Evolutionary conservation across 2,888 invertebrate genomes (phyloP), one percentile per base, ranked within the genome.

Genomic region (Heteromyza rotundicornis): DNA sequence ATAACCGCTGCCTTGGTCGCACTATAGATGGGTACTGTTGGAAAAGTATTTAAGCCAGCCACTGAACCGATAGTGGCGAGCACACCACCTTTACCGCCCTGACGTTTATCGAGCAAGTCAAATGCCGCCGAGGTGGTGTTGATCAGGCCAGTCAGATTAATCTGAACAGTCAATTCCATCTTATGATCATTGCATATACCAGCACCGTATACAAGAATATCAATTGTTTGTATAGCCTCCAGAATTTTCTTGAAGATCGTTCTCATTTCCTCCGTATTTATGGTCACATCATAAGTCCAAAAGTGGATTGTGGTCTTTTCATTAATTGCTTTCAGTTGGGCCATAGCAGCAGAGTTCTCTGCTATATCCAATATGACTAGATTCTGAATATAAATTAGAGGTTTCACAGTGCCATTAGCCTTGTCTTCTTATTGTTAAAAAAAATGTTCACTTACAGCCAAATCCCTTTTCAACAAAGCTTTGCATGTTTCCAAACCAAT

Each of bases 1-100:
- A 84, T 70, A 3, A 84, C 80, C 24, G 82, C 84, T 3, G 77
- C 76, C 64, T 84, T 84, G 12, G 80, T 73, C 10, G 80, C 84
- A 16, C 77, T 73, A 68, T 84, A 84, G 0, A 83, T 75, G 12
- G 82, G 80, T 57, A 80, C 64, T 19, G 71, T 70, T 10, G 77
- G 64, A 32, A 69, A 63, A 49, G 76, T 72, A 58, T 71, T 69
- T 23, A 84, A 66, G 0, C 80, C 83, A 0, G 80, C 71, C 7
- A 77, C 74, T 0, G 84, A 84, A 3, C 82, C 74, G 36, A 84
- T 73, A 69, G 82, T 83, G 35, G 79, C 75, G 60, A 84, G 76
- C 49, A 81, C 71, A 2, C 83, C 83, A 10, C 84, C 84, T 1
- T 75, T 76, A 1, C 84, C 84, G 0, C 82, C 82, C 55, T 80